Percentiles rank a stretch among this genome's conserved stretches.
Evolutionary conservation across 1,140 invertebrate genomes (phyloP).

Genomic region (Battus philenor): DNA sequence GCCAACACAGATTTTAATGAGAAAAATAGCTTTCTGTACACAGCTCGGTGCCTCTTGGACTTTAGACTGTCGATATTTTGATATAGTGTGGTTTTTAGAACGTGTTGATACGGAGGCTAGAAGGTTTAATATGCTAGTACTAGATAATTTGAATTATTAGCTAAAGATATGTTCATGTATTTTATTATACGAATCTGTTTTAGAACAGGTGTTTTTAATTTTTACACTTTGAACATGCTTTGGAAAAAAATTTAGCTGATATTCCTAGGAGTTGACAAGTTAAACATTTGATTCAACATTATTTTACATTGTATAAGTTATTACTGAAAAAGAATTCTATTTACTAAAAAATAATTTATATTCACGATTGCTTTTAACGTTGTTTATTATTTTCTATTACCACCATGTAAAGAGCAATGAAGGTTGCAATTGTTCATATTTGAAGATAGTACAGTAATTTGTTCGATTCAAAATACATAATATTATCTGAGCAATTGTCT

Average conservation of each 20-base stretch:
- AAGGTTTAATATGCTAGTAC: constrained; percentile 6
- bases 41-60: constrained; percentile 4
- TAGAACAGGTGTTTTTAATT: background rate
- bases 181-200: background rate
- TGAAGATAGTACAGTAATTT: too few relatives aligned
- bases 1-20: background rate
- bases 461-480: too few relatives aligned
- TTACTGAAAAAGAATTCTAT: too few relatives aligned
- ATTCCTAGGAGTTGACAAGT: too few relatives aligned
- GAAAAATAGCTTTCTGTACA: constrained; percentile 15
- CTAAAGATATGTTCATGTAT: background rate
- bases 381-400: too few relatives aligned
- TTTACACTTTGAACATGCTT: background rate
- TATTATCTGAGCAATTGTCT: too few relatives aligned
- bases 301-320: too few relatives aligned
- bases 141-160: constrained; percentile 4
- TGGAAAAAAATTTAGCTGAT: too few relatives aligned
- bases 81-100: constrained; percentile 20
- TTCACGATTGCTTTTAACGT: too few relatives aligned
- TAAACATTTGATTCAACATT: too few relatives aligned
- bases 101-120: constrained; percentile 5
- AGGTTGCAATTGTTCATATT: too few relatives aligned
- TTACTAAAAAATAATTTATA: too few relatives aligned
- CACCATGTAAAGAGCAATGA: background rate
- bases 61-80: constrained; percentile 2